Conservation (phyloP, 2,113 vertebrate genomes). For the Thymallus thymallus region DNA sequence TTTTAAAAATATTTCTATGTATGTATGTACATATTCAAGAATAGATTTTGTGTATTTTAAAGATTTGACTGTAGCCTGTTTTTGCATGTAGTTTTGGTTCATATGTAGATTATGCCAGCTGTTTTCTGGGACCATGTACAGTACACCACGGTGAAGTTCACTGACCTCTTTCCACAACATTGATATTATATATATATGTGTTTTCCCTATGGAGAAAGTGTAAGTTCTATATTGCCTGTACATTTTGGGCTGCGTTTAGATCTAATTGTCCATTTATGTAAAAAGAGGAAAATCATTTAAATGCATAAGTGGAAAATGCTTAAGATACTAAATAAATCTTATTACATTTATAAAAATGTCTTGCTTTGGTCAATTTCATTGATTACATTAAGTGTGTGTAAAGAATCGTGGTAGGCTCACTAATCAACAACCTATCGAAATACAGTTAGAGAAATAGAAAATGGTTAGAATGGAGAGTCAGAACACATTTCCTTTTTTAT, state of each 20-base stretch:
- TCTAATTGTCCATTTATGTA: constrained; percentile 64
- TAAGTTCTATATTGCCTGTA: constrained; percentile 79
- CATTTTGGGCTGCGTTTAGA: constrained; percentile 74
- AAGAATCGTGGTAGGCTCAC: neutral
- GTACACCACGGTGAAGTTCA: constrained; percentile 64
- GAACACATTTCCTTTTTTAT: constrained; percentile 26
- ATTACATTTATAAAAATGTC: constrained; percentile 60
- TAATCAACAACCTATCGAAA: no score
- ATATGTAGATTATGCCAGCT: constrained; percentile 40
- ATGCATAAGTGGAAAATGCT: constrained; percentile 50
- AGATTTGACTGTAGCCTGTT: constrained; percentile 55
- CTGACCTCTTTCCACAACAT: constrained; percentile 66
- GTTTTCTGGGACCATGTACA: constrained; percentile 72
- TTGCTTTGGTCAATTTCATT: neutral
- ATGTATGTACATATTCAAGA: constrained; percentile 46
- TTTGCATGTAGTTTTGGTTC: constrained; percentile 51
- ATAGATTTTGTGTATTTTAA: constrained; percentile 45
- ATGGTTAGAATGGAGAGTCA: no score
- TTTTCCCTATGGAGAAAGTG: constrained; percentile 94
- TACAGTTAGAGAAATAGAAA: no score
- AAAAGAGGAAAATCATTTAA: constrained; percentile 38
- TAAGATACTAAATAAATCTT: constrained; percentile 69
- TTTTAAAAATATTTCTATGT: no score
- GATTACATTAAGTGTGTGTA: neutral
- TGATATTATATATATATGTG: constrained; percentile 47